Conservation (phyloP, 2,113 vertebrate species). For the Scalopus aquaticus region DNA sequence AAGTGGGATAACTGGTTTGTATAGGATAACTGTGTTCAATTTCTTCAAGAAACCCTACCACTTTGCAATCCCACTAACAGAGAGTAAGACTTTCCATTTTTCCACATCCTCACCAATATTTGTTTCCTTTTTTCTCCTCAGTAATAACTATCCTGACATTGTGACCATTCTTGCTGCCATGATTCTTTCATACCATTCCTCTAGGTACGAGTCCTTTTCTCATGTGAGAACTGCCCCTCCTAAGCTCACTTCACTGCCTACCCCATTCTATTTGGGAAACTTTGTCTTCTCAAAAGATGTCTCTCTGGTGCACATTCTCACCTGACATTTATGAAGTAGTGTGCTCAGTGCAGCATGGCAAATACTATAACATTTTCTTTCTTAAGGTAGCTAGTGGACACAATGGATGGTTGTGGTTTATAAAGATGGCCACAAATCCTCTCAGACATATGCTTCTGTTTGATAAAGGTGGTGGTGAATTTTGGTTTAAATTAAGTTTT, state of each 20-base stretch:
- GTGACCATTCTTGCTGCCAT: no score
- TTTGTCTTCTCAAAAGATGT: background rate
- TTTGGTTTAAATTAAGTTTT: background rate
- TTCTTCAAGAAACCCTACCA: no score
- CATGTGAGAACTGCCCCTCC: background rate
- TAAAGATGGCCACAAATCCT: background rate
- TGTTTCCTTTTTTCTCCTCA: no score
- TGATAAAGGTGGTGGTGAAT: conserved; percentile 9
- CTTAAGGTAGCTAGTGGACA: background rate
- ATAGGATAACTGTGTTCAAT: no score
- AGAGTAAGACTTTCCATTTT: no score
- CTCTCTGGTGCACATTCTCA: background rate
- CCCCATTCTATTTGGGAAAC: conserved; percentile 10
- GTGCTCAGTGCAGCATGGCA: background rate
- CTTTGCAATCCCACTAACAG: no score
- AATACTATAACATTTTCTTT: conserved; percentile 32
- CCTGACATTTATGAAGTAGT: background rate
- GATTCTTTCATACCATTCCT: no score
- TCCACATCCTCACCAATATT: no score
- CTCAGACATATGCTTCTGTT: background rate
- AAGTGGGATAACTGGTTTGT: no score
- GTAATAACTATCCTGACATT: no score
- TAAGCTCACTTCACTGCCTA: background rate
- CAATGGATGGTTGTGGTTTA: background rate
- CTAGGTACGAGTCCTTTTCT: no score